Evolutionary conservation across 1,140 invertebrate genomes (phyloP), one percentile per base, ranked within the genome.

Genomic region (Atta colombica): DNA sequence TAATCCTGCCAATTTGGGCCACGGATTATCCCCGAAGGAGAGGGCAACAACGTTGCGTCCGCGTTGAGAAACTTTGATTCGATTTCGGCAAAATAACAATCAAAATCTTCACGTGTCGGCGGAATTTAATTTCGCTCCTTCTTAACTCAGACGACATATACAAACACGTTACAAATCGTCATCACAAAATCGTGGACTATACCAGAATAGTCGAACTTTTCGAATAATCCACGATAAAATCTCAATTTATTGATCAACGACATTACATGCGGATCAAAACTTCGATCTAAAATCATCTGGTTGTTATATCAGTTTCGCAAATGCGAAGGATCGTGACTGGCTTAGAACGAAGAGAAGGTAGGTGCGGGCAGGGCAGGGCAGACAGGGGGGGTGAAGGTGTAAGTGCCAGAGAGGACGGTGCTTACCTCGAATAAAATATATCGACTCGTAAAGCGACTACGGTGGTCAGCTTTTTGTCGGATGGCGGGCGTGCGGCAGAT

Each of bases 1-100:
- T 93, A 93, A 93, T 93, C 93, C 93, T 90, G 90, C 87, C 93
- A 93, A 93, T 93, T 93, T 93, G 91, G 86, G 77, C 82, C 89
- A 87, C 77, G 92, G 93, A 93, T 93, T 93, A 93, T 91, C 91
- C 82, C 18, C n/a, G 68, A 75, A 65, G 51, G 53, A 61, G 77
- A 58, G 77, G 63, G 77, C 53, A 77, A 71, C 71, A 25, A n/a
- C n/a, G 31, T n/a, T 35, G 69, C 69, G 82, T 65, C 5, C 31
- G 65, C 53, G 77, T 82, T 65, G 85, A 68, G 58, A 85, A 88
- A 87, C 81, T 88, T 78, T 49, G 60, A 89, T 80, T 90, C 53
- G 74, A 63, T 75, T 84, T 49, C 82, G 68, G 5, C 45, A n/a
- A 28, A 45, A 65, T n/a, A 45, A 66, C 61, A 68, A 28, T 78